Base-by-base conservation (phyloP, 2,797 vertebrate genomes). In the Gobio occitaniae region DNA sequence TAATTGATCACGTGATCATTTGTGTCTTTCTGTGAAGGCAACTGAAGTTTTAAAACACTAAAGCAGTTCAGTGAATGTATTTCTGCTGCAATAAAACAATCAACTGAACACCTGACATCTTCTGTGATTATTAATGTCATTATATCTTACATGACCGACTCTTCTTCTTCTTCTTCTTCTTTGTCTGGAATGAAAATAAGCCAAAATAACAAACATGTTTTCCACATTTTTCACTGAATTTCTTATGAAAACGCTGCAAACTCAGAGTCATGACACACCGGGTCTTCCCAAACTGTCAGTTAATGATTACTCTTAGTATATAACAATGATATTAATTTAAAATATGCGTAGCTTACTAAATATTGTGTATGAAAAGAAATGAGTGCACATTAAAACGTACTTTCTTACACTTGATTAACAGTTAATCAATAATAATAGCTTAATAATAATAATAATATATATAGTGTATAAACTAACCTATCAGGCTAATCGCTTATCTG, bases 41-140 rank as follows among this genome's bases (percentile, higher is more conserved):
- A 36, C 1, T 80, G 11, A 54, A 13, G 32, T 29, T 61, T 32
- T 36, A 12, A 44, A 82, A 69, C 6, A 36, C 16, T 52, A 47
- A 76, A 80, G 56, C 50, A 78, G 65, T 75, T 80, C 21, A 77
- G 21, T 84, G 82, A 87, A 87, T 87, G 78, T 80, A 84, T 87
- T 87, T 84, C 56, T 48, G 79, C 74, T 66, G 78, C 63, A 87
- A 87, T 87, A 63, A 87, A 86, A 86, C 85, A 87, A 87, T 87
- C 82, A 80, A 63, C 50, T 72, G 50, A 86, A 82, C 56, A 48
- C 13, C 25, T 61, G 36, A 69, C 6, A 36, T 29, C 13, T 41
- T 48, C 21, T 59, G 41, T 44, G 5, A 29, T 50, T 25, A 78
- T 80, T 82, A 8, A 66, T 36, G 36, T 44, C 3, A 3, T 70